These are phyloP conservation scores for Stichodactyla helianthus DNA, from an alignment of 64 coral and sea anemone species.

Conservation along the genomic window DNA sequence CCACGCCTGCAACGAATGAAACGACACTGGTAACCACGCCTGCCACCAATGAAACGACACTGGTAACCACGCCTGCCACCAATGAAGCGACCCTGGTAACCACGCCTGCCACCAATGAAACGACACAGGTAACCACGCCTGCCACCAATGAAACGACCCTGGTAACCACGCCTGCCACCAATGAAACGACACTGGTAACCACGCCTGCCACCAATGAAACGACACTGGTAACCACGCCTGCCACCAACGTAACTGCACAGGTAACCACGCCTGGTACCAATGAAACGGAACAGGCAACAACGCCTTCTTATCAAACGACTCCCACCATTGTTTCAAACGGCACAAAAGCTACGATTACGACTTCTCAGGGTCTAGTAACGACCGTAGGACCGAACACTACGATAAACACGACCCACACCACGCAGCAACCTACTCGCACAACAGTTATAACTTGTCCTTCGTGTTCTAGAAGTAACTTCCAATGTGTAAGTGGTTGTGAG, in stretches of 20 bases:
- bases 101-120: background rate
- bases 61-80: background rate
- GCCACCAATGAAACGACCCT: background rate
- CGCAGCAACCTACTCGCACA: constrained; percentile 26
- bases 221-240: background rate
- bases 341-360: no score
- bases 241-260: background rate
- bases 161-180: background rate
- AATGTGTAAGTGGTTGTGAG: constrained; percentile 27
- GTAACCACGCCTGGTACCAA: background rate
- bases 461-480: constrained; percentile 41
- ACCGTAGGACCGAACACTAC: background rate
- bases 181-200: background rate
- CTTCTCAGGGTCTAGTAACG: background rate
- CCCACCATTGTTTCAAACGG: no score
- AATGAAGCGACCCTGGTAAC: background rate
- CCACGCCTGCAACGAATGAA: background rate
- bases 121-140: background rate
- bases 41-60: background rate
- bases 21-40: background rate
- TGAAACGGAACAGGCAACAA: background rate
- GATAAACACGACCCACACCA: background rate
- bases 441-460: constrained; percentile 10
- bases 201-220: background rate
- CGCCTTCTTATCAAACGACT: background rate